These are phyloP conservation scores for Percopsis transmontana DNA, from an alignment of 2,113 vertebrate species.

Conservation along the genomic window DNA sequence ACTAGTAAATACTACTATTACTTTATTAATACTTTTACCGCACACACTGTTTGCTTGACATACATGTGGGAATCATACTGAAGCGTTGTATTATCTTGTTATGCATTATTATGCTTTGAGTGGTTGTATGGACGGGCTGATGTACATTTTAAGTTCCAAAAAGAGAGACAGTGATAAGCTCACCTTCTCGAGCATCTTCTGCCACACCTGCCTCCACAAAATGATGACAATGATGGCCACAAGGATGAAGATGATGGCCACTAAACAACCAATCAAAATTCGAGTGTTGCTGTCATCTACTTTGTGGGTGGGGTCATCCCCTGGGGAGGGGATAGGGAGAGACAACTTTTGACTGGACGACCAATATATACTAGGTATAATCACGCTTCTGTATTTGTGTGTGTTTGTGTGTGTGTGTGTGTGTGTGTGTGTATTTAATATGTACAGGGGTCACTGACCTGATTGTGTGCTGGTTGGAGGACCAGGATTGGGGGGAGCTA, in stretches of 20 bases:
- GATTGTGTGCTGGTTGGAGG: conserved; percentile 77
- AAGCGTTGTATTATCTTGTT: too few species aligned
- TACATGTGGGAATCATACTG: too few species aligned
- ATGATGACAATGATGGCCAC: conserved; percentile 97
- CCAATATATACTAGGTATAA: background rate
- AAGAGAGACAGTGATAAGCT: conserved; percentile 28
- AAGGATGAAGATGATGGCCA: conserved; percentile 97
- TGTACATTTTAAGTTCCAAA: too few species aligned
- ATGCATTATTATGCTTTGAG: too few species aligned
- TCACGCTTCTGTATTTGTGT: background rate
- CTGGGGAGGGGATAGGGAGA: conserved; percentile 54
- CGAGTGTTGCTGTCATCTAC: conserved; percentile 95
- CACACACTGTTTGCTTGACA: too few species aligned
- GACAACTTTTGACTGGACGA: conserved; percentile 12
- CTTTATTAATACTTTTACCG: too few species aligned
- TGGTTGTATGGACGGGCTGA: too few species aligned
- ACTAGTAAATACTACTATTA: too few species aligned
- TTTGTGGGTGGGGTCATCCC: conserved; percentile 90
- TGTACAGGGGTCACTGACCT: conserved; percentile 61
- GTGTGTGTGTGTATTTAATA: background rate
- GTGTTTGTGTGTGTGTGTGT: background rate
- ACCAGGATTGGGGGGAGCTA: conserved; percentile 69
- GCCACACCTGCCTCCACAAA: conserved; percentile 97
- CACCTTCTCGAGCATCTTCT: conserved; percentile 99
- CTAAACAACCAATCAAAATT: conserved; percentile 94